phyloP scores from a whole-genome alignment of 2,797 vertebrate genomes.

The Artibeus lituratus region DNA sequence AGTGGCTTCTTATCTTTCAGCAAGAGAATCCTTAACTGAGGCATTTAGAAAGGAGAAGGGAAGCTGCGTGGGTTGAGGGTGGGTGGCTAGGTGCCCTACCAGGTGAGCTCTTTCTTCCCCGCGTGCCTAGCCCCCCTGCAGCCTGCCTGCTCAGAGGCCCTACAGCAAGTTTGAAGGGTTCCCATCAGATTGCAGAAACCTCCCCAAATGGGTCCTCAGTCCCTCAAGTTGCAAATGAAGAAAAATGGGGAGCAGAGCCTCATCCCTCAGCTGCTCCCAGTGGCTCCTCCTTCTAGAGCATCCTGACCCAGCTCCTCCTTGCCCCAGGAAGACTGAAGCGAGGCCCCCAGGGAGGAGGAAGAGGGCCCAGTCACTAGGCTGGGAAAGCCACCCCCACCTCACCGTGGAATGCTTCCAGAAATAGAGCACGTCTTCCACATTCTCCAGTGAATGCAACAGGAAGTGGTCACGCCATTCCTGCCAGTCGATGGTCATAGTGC shows the following conservation, averaged over 20 bases:
- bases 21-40: not conserved
- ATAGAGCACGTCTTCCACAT: conserved; percentile 89
- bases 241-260: not conserved
- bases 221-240: not conserved
- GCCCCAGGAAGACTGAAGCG: not conserved
- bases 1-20: not conserved
- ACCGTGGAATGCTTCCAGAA: conserved; percentile 92
- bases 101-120: not conserved
- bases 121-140: not conserved
- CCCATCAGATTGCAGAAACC: not conserved
- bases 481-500: conserved; percentile 92
- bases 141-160: not conserved
- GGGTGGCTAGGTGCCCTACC: not conserved
- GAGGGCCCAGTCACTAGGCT: too few relatives aligned
- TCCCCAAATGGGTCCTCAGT: not conserved
- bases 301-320: not conserved
- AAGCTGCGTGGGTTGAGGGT: not conserved
- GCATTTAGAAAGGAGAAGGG: not conserved
- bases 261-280: not conserved
- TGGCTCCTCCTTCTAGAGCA: not conserved
- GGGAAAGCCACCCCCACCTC: conserved; percentile 38
- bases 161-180: not conserved
- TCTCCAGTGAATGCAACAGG: conserved; percentile 89
- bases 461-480: conserved; percentile 92
- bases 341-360: not conserved